Conservation (phyloP, 1,140 invertebrate genomes). For the Bombus polaris region DNA sequence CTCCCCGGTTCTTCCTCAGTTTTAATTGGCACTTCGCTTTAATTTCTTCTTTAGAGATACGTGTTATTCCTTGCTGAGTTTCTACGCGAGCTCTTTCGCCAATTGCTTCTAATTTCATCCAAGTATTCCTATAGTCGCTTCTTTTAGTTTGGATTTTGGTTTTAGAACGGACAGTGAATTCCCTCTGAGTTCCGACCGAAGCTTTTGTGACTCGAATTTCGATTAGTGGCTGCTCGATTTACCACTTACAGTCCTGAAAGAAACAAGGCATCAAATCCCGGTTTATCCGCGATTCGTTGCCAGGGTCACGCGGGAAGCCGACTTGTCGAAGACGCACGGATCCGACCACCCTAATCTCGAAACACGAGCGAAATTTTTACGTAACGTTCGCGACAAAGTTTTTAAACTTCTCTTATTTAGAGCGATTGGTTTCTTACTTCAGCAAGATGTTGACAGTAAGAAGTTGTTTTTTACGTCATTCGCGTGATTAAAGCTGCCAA, state of each 20-base stretch:
- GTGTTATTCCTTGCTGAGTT: not conserved
- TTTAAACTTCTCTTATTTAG: not conserved
- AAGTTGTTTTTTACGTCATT: not conserved
- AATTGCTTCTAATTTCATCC: not conserved
- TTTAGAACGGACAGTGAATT: not conserved
- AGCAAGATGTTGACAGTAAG: no score
- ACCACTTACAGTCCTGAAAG: not conserved
- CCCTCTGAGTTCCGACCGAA: not conserved
- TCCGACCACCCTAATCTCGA: constrained; percentile 13
- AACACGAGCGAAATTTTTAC: not conserved
- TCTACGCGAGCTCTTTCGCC: not conserved
- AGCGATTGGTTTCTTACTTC: no score
- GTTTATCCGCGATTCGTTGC: constrained; percentile 8
- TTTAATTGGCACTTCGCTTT: no score
- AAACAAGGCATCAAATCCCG: not conserved
- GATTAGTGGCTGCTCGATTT: not conserved
- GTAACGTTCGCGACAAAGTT: not conserved
- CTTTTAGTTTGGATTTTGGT: not conserved
- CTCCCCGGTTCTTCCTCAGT: not conserved
- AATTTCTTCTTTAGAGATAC: not conserved
- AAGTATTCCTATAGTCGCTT: not conserved
- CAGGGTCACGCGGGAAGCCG: not conserved
- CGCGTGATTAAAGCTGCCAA: not conserved
- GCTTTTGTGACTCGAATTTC: not conserved
- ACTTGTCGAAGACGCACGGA: not conserved